phyloP scores from a whole-genome alignment of 2,113 vertebrate genomes.

The Pelecanus crispus region DNA sequence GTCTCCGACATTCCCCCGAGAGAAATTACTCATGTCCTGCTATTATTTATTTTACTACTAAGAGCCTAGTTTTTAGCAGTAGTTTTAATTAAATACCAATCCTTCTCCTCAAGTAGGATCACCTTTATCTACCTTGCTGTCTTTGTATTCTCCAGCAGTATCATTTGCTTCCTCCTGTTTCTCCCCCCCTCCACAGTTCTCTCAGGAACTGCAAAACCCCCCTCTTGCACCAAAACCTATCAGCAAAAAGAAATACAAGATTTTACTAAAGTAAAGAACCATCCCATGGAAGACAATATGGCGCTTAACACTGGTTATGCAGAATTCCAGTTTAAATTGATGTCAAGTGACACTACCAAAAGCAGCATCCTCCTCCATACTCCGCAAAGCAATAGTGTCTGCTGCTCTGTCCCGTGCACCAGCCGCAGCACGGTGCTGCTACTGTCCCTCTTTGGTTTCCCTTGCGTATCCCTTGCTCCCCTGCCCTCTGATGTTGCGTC shows the following conservation, averaged over 20 bases:
- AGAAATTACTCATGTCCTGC: conserved; percentile 43
- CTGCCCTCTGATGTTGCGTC: background rate
- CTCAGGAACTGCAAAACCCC: background rate
- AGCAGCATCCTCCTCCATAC: background rate
- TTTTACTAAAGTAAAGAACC: background rate
- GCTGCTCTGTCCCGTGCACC: background rate
- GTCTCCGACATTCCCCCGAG: background rate
- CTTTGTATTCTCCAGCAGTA: background rate
- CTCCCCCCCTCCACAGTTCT: background rate
- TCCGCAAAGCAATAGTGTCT: background rate
- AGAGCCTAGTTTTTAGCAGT: conserved; percentile 1
- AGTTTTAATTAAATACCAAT: conserved; percentile 47
- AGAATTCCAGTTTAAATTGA: background rate
- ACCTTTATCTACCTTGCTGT: background rate
- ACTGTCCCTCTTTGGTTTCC: background rate
- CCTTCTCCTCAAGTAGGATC: conserved; percentile 31
- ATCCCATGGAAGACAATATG: background rate
- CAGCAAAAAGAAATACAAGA: background rate
- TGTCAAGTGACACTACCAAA: background rate
- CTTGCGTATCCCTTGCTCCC: background rate
- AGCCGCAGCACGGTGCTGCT: background rate
- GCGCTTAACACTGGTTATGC: background rate
- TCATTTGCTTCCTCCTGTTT: background rate
- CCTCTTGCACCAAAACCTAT: background rate
- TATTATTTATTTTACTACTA: conserved; percentile 43